Conservation (phyloP, 1,140 invertebrate genomes). For the Sycobia sp. region DNA sequence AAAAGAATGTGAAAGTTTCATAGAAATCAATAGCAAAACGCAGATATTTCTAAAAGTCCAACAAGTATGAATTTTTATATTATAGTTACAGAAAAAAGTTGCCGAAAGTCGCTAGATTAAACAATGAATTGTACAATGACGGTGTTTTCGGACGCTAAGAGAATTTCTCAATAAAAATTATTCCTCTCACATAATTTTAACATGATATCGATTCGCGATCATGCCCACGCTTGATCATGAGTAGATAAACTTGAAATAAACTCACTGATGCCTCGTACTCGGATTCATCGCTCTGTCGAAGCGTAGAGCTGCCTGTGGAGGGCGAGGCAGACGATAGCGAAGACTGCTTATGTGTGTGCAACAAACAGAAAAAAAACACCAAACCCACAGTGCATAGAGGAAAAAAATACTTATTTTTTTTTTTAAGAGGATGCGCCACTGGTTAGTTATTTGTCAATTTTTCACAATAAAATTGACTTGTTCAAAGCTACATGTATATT, state of each 20-base stretch:
- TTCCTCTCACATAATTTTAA: no score
- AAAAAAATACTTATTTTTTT: conserved; percentile 8
- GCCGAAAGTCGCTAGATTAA: no score
- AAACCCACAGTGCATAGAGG: conserved; percentile 55
- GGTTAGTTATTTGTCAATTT: background rate
- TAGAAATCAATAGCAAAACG: no score
- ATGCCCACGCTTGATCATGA: conserved; percentile 22
- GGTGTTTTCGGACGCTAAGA: no score
- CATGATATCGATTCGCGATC: conserved; percentile 5
- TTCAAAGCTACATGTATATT: no score
- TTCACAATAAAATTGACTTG: background rate
- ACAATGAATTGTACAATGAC: no score
- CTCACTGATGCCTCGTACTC: conserved; percentile 51
- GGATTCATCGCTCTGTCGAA: conserved; percentile 43
- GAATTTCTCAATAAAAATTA: no score
- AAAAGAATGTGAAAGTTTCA: no score
- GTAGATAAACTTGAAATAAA: conserved; percentile 34
- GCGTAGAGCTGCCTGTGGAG: conserved; percentile 44
- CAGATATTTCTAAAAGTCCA: no score
- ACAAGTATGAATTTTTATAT: no score
- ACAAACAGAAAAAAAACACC: conserved; percentile 54
- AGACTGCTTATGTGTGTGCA: conserved; percentile 50
- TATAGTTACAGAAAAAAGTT: no score
- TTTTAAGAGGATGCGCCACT: conserved; percentile 14
- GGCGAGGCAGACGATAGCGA: conserved; percentile 51